phyloP scores from a whole-genome alignment of 2,888 invertebrate genomes.

The Phasia obesa region DNA sequence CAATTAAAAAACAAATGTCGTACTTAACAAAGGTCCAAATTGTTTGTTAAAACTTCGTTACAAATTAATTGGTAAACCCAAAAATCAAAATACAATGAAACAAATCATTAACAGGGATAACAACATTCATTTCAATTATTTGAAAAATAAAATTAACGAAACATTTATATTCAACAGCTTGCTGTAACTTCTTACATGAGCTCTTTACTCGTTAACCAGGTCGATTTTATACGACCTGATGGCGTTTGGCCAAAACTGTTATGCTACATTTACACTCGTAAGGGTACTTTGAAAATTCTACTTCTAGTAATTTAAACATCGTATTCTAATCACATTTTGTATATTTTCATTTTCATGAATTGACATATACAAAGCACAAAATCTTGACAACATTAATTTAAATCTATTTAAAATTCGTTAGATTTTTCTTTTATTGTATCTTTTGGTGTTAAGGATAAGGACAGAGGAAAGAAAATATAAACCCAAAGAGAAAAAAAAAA shows the following conservation, averaged over 20 bases:
- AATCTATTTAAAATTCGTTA: constrained; percentile 59
- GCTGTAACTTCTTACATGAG: not conserved
- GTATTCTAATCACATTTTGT: not conserved
- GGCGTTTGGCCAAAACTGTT: not conserved
- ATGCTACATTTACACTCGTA: constrained; percentile 42
- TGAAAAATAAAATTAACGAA: not conserved
- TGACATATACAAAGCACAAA: not conserved
- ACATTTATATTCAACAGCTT: constrained; percentile 24
- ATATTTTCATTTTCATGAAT: not conserved
- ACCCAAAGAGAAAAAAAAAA: not conserved
- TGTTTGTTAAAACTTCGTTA: too few species aligned
- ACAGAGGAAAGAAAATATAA: not conserved
- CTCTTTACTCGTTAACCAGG: constrained; percentile 34
- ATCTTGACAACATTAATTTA: constrained; percentile 52
- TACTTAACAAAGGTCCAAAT: too few species aligned
- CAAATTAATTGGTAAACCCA: not conserved
- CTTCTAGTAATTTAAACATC: too few species aligned
- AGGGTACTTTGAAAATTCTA: constrained; percentile 14
- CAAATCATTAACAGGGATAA: constrained; percentile 1
- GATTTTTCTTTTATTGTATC: constrained; percentile 9
- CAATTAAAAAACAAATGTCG: too few species aligned
- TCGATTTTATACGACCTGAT: not conserved
- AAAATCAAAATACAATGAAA: not conserved
- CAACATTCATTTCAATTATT: not conserved
- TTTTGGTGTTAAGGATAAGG: constrained; percentile 7